Conservation (phyloP, 1,140 invertebrate genomes). For the Calliphora vicina region DNA sequence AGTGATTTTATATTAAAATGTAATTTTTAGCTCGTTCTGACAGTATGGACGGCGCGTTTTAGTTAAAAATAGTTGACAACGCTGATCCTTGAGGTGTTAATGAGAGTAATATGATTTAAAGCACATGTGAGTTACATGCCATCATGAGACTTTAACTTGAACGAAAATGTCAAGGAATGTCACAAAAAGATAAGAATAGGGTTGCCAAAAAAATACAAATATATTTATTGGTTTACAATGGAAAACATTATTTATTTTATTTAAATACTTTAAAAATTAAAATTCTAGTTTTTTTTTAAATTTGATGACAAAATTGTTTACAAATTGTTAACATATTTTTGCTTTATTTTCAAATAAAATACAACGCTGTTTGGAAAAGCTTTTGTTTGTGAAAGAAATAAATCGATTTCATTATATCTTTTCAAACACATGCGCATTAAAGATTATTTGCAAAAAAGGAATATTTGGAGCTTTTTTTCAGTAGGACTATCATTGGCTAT, state of each 20-base stretch:
- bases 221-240: too few relatives aligned
- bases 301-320: too few relatives aligned
- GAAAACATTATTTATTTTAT: background rate
- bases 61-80: too few relatives aligned
- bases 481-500: conserved; percentile 41
- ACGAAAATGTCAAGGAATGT: conserved; percentile 22
- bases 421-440: background rate
- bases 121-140: background rate
- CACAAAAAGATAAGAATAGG: background rate
- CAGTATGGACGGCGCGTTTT: too few relatives aligned
- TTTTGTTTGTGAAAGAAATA: background rate
- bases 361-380: conserved; percentile 7
- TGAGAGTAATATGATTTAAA: background rate
- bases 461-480: conserved; percentile 24
- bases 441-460: conserved; percentile 30
- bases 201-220: background rate
- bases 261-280: too few relatives aligned
- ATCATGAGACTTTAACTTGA: background rate
- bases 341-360: background rate
- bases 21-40: too few relatives aligned
- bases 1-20: too few relatives aligned
- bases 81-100: too few relatives aligned
- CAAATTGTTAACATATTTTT: too few relatives aligned
- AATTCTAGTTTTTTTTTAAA: too few relatives aligned
- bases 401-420: conserved; percentile 37